Evolutionary conservation across 2,797 vertebrate genomes (phyloP).

Genomic region (Eospalax fontanierii): DNA sequence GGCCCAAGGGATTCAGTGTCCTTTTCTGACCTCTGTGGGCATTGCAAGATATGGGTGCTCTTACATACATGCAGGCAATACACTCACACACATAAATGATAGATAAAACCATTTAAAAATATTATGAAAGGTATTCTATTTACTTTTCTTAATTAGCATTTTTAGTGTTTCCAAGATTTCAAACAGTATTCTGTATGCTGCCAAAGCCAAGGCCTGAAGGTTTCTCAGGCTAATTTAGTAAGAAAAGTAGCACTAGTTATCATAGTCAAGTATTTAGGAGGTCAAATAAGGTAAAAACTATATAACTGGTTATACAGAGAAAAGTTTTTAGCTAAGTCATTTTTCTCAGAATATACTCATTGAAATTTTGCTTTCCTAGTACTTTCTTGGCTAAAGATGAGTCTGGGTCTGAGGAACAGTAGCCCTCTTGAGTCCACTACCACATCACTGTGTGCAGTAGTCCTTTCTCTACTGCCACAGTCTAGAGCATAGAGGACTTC

Average conservation of each 20-base stretch:
- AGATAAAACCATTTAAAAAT: too few species aligned
- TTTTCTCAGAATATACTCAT: neutral
- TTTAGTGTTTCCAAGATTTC: constrained; percentile 18
- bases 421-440: neutral
- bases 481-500: neutral
- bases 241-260: neutral
- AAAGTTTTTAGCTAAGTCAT: neutral
- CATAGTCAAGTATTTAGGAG: constrained; percentile 27
- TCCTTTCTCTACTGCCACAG: neutral
- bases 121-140: neutral
- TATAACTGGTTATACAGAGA: neutral
- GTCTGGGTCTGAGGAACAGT: neutral
- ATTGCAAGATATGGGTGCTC: too few species aligned
- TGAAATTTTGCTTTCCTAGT: neutral
- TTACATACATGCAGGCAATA: too few species aligned
- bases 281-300: neutral
- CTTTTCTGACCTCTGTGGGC: too few species aligned
- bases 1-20: too few species aligned
- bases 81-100: too few species aligned
- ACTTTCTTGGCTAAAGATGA: neutral
- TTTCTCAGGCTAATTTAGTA: neutral
- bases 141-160: constrained; percentile 30
- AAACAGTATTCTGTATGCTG: neutral
- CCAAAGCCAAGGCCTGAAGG: neutral
- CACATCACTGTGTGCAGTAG: rapidly evolving